Evolutionary conservation across 2,113 vertebrate genomes (phyloP), one percentile per base, ranked within the genome.

Genomic region (Sebastes schlegelii): DNA sequence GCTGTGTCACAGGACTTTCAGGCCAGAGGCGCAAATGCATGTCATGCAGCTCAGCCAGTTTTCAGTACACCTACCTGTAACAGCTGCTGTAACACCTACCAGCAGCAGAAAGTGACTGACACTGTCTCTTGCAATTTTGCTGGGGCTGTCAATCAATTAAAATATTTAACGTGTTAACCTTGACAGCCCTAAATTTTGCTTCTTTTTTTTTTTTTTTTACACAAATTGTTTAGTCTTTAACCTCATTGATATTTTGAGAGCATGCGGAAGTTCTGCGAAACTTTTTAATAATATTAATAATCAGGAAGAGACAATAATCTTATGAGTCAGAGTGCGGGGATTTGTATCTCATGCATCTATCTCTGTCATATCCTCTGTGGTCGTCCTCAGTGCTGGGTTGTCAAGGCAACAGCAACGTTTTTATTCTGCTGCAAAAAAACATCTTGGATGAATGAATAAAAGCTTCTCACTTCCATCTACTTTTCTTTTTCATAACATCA

Each of bases 361-460:
- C 6, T 1, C 52, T 66, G 46, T 75, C 69, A 65, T 67, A 67
- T 67, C 21, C 43, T 71, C 34, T 60, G 67, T 69, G n/a, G 71
- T 69, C 23, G 1, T 71, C 21, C 2, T 67, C 21, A 42, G 1
- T 45, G 12, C 17, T 68, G 5, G 2, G 58, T 73, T 11, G n/a
- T 84, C 57, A 82, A 55, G 57, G 70, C 70, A 79, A n/a, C 45
- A n/a, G 14, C 14, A 42, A 34, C 1, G 0, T 23, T 16, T 64
- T 55, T 70, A 34, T n/a, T 69, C 52, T 58, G n/a, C 45, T 69
- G 21, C 13, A 52, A 58, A 71, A 54, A 70, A 73, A 69, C 9
- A 43, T 82, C 14, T 73, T 55, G 10, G 61, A 60, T 43, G 43
- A 77, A 71, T 63, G 65, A 84, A 83, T 76, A 40, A 77, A 82